phyloP scores from a whole-genome alignment of 2,888 invertebrate species.

The Conops quadrifasciatus region DNA sequence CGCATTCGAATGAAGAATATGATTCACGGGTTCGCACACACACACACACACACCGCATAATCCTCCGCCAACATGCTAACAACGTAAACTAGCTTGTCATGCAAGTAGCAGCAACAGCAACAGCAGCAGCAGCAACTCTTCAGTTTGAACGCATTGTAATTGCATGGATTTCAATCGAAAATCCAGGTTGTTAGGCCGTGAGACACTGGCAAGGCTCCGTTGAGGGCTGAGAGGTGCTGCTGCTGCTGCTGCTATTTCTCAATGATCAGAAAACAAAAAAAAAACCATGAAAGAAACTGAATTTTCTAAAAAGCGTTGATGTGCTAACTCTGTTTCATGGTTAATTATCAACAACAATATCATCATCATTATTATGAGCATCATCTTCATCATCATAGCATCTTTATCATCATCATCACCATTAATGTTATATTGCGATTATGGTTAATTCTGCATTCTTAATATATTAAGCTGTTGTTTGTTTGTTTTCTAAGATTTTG shows the following conservation, averaged over 20 bases:
- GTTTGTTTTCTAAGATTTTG: too few species aligned
- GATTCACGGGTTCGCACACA: conserved; percentile 1
- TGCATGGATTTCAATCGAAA: conserved; percentile 20
- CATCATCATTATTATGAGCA: neutral
- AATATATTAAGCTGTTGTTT: too few species aligned
- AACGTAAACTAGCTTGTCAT: neutral
- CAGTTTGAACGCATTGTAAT: conserved; percentile 25
- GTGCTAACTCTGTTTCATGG: neutral
- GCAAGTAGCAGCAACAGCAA: too few species aligned
- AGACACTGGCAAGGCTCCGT: neutral
- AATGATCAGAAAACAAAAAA: neutral
- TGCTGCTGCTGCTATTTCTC: neutral
- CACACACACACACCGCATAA: conserved; percentile 25
- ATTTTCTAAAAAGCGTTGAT: neutral
- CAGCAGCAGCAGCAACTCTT: conserved; percentile 3
- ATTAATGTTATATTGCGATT: too few species aligned
- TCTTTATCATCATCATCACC: neutral
- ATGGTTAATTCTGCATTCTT: too few species aligned
- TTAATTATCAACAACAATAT: neutral
- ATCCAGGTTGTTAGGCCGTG: neutral
- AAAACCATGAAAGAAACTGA: too few species aligned
- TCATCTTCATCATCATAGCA: neutral
- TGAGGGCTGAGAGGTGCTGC: neutral
- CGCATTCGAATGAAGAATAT: neutral
- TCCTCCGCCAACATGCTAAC: conserved; percentile 28